Percentiles rank a stretch among this genome's conserved stretches.
Conservation (phyloP, 2,797 vertebrate genomes). For the Galago senegalensis region DNA sequence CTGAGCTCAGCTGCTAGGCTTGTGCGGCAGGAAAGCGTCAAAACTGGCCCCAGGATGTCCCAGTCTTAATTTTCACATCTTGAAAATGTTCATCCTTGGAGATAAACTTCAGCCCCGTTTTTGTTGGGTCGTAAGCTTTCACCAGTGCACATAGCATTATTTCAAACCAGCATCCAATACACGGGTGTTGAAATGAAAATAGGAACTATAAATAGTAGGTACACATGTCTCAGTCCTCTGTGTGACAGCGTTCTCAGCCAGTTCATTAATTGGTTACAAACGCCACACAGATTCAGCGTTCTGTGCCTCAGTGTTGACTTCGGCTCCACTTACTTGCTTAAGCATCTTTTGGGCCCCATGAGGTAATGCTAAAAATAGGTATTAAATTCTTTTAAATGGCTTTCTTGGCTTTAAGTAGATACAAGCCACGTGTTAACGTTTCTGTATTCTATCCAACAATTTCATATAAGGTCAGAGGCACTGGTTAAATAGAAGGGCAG, state of each 20-base stretch:
- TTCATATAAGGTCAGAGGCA: slow-evolving; percentile 62
- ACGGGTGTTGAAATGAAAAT: slow-evolving; percentile 53
- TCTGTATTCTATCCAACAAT: slow-evolving; percentile 43
- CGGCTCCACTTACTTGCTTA: slow-evolving; percentile 34
- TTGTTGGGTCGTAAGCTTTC: neutral
- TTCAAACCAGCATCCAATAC: slow-evolving; percentile 39
- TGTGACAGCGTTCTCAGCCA: neutral
- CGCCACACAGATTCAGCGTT: neutral
- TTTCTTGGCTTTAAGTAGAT: slow-evolving; percentile 53
- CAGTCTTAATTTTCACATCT: slow-evolving; percentile 24
- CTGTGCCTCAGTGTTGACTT: slow-evolving; percentile 52
- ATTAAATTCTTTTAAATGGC: slow-evolving; percentile 55
- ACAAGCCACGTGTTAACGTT: slow-evolving; percentile 21
- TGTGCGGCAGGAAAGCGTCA: neutral
- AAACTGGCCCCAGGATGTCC: neutral
- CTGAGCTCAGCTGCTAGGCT: neutral
- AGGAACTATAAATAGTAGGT: slow-evolving; percentile 41
- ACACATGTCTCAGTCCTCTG: slow-evolving; percentile 16
- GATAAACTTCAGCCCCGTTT: neutral
- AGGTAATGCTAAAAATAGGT: slow-evolving; percentile 59
- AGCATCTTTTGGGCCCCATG: slow-evolving; percentile 46
- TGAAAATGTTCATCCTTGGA: slow-evolving; percentile 46
- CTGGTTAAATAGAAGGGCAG: slow-evolving; percentile 21
- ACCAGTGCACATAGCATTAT: neutral
- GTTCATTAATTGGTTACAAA: slow-evolving; percentile 25